These are phyloP conservation scores for Scaptomyza polygonia DNA, from an alignment of 2,888 invertebrate species.

Conservation along the genomic window DNA sequence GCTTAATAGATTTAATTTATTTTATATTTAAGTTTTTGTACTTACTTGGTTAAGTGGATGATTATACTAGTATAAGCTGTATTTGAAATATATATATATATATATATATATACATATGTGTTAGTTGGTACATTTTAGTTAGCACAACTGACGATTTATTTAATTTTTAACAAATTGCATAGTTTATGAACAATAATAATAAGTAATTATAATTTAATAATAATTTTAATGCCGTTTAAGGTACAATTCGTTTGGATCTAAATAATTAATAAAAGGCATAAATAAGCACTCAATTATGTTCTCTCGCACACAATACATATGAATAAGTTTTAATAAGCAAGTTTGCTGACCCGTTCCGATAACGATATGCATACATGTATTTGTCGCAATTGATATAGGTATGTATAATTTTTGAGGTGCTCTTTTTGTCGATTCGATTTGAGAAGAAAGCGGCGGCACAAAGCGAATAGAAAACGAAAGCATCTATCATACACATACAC, in stretches of 20 bases:
- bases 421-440: background rate
- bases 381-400: background rate
- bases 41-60: conserved; percentile 32
- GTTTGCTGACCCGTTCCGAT: no score
- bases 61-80: background rate
- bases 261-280: conserved; percentile 49
- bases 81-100: background rate
- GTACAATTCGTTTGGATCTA: conserved; percentile 66
- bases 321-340: conserved; percentile 35
- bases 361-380: no score
- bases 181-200: conserved; percentile 56
- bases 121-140: conserved; percentile 16
- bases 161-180: conserved; percentile 65
- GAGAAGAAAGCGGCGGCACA: background rate
- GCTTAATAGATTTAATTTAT: no score
- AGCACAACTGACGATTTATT: conserved; percentile 64
- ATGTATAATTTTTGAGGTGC: background rate
- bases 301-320: conserved; percentile 15
- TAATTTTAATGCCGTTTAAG: conserved; percentile 68
- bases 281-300: conserved; percentile 48
- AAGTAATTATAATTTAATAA: conserved; percentile 47
- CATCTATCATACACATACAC: no score
- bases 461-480: no score
- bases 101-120: background rate
- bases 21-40: no score